Evolutionary conservation across 2,113 vertebrate genomes (phyloP).

Genomic region (Malurus alboscapulatus): DNA sequence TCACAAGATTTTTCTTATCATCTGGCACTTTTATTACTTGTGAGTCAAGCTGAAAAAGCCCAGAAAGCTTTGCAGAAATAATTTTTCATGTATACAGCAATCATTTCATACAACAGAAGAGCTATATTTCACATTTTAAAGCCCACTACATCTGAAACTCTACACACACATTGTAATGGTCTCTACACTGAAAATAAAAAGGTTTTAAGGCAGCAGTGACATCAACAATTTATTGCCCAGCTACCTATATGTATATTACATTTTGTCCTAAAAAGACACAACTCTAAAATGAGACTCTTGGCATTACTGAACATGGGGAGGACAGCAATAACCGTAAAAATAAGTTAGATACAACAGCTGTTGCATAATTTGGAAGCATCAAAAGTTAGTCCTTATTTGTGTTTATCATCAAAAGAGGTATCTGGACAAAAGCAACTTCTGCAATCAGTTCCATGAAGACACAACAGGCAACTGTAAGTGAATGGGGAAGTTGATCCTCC

Average conservation of each 20-base stretch:
- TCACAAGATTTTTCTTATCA: not conserved
- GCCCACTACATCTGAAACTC: not conserved
- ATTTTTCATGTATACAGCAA: not conserved
- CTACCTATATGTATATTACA: accelerated
- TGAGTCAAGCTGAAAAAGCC: not conserved
- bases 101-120: not conserved
- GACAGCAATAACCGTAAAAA: not conserved
- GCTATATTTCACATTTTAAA: slow-evolving; percentile 7
- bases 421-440: not conserved
- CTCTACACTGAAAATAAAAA: not conserved
- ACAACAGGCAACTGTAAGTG: not conserved
- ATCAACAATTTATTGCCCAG: not conserved
- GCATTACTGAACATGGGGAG: not conserved
- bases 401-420: not conserved
- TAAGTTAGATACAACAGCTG: not conserved
- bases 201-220: not conserved
- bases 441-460: not conserved
- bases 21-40: not conserved
- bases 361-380: not conserved
- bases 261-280: not conserved
- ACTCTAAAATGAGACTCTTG: not conserved
- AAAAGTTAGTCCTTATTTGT: not conserved
- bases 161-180: not conserved
- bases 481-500: not conserved
- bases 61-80: not conserved